Conservation (phyloP, 2,113 vertebrate species). For the Zapus hudsonius region DNA sequence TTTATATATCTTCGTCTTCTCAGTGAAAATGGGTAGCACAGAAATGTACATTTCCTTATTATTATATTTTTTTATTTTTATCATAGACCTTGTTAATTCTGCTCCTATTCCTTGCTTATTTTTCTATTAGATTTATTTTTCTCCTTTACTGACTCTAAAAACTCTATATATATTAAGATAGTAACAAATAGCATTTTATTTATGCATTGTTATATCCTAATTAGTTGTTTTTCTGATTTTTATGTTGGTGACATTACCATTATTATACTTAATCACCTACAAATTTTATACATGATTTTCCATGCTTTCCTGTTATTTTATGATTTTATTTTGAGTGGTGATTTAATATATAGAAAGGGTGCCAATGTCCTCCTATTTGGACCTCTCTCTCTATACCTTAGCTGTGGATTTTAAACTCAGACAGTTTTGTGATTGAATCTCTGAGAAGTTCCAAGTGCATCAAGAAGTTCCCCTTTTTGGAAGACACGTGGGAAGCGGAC, state of each 20-base stretch:
- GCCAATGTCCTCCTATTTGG: not conserved
- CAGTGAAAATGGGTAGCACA: not conserved
- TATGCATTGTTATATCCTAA: constrained; percentile 19
- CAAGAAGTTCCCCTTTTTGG: constrained; percentile 78
- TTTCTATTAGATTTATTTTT: not conserved
- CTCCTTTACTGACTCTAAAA: not conserved
- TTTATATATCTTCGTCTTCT: not conserved
- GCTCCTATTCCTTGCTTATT: not conserved
- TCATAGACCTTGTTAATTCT: constrained; percentile 30
- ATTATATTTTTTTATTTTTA: not conserved
- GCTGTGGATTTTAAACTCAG: constrained; percentile 97
- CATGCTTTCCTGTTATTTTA: constrained; percentile 11
- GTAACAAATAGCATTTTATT: not conserved
- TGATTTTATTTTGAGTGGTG: constrained; percentile 1
- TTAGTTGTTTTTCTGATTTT: not conserved
- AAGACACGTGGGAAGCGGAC: constrained; percentile 68
- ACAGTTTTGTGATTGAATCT: constrained; percentile 91
- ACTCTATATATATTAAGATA: not conserved
- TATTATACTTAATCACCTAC: not conserved
- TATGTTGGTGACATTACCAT: not conserved
- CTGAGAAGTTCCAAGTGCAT: constrained; percentile 72
- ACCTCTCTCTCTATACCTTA: constrained; percentile 79
- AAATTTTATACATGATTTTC: not conserved
- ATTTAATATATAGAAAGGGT: not conserved
- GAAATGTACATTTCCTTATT: not conserved